A percentile compares a stretch with the other conserved stretches of the same genome.
phyloP scores from a whole-genome alignment of 2,797 vertebrate species.

The Onychomys leucogaster region DNA sequence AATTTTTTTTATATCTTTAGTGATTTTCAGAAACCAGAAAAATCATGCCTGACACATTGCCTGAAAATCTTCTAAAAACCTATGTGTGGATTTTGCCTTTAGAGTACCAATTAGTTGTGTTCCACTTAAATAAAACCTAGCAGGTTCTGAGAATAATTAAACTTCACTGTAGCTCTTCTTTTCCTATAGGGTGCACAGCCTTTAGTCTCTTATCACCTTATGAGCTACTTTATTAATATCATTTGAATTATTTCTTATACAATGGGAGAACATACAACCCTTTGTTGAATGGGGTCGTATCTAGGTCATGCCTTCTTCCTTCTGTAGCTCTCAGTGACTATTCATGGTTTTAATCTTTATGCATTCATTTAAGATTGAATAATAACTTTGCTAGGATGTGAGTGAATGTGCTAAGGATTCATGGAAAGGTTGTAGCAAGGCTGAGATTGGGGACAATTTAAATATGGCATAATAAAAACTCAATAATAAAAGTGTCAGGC shows the following conservation, averaged over 20 bases:
- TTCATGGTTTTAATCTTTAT: slow-evolving; percentile 9
- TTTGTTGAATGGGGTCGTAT: neutral
- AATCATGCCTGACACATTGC: neutral
- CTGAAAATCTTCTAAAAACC: neutral
- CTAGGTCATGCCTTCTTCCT: neutral
- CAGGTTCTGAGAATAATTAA: slow-evolving; percentile 35
- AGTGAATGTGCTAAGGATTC: neutral
- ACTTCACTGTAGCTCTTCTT: neutral
- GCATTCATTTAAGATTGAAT: neutral
- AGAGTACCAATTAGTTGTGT: neutral
- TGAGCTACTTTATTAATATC: slow-evolving; percentile 21
- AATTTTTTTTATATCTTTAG: slow-evolving; percentile 32
- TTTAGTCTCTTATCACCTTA: slow-evolving; percentile 16
- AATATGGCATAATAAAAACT: neutral
- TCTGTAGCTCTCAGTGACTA: neutral
- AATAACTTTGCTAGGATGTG: neutral
- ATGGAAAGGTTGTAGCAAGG: neutral
- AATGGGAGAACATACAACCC: neutral
- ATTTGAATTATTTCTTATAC: slow-evolving; percentile 48
- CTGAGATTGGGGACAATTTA: neutral
- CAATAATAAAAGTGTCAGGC: neutral
- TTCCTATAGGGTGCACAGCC: neutral
- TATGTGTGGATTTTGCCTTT: neutral
- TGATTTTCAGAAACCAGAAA: neutral
- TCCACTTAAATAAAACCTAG: neutral